Base-by-base conservation (phyloP, 2,888 invertebrate species). In the Ophraella communa region DNA sequence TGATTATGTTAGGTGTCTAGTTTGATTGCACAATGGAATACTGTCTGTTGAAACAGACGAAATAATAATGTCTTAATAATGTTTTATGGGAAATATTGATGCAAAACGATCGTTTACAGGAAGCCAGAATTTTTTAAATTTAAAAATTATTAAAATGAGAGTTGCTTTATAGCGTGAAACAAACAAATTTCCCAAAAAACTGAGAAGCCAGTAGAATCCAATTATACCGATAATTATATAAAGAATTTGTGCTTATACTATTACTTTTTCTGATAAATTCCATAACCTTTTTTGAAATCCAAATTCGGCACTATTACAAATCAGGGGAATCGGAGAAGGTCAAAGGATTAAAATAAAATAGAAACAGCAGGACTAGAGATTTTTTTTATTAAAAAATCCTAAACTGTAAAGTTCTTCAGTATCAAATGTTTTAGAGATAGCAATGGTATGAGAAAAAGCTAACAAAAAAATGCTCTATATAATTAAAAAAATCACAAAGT, bases 291-390 rank as follows among this genome's bases (percentile, higher is more conserved):
- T 55, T 56, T 54, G n/a, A 33, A 21, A 52, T 52, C 49, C 23
- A 60, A 64, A 53, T 51, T 52, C 56, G 62, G 51, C 56, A 58
- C 57, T 56, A 53, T 65, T 49, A 49, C 45, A 44, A 62, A 65
- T 62, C 54, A 30, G 58, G 35, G 49, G 51, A n/a, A 39, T 18
- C 21, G 35, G 57, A 51, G 56, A 57, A 57, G 62, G 64, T 61
- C 45, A 59, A 62, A 63, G 62, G 64, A 61, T 49, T 39, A 66
- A 64, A 66, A 64, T 69, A 78, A 78, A 76, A 79, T 77, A 78
- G 74, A 78, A 77, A 86, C 86, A 85, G 86, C 86, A 86, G 86
- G 88, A 88, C 88, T 88, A 88, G 88, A 88, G 86, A 87, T 86
- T 87, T 87, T 39, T 86, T 79, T 84, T 79, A 79, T 81, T 80